Conservation (phyloP, 1,140 invertebrate species). For the Lithobius niger region DNA sequence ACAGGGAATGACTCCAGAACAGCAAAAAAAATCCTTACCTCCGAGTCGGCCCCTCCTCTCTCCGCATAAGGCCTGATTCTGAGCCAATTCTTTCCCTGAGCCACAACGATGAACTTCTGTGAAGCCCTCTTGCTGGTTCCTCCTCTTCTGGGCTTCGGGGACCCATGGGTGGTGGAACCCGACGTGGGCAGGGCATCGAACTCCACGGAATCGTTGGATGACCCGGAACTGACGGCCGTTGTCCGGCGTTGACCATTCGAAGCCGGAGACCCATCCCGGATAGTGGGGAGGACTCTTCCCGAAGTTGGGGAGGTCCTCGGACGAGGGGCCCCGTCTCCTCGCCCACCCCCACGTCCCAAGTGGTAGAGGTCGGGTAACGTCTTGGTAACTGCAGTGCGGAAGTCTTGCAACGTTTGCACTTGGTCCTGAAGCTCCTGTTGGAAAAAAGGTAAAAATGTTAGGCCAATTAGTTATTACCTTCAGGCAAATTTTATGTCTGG, state of each 20-base stretch:
- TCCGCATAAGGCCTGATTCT: neutral
- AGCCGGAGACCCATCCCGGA: neutral
- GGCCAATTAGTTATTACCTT: too few species aligned
- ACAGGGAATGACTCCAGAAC: too few species aligned
- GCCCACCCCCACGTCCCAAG: too few species aligned
- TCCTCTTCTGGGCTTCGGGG: neutral
- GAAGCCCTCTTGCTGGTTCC: neutral
- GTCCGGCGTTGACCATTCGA: neutral
- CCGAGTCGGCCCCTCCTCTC: neutral
- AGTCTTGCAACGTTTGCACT: slow-evolving; percentile 72
- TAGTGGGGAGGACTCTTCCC: neutral
- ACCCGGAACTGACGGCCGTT: neutral
- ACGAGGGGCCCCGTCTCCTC: too few species aligned
- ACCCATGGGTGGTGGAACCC: neutral
- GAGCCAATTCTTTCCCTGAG: slow-evolving; percentile 7
- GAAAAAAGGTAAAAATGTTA: slow-evolving; percentile 9
- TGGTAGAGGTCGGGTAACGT: slow-evolving; percentile 73
- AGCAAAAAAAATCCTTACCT: too few species aligned
- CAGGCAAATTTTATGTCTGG: too few species aligned
- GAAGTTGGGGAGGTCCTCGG: neutral
- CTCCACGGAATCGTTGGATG: neutral
- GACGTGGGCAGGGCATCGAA: neutral
- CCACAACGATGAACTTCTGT: slow-evolving; percentile 4
- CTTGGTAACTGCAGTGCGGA: slow-evolving; percentile 79
- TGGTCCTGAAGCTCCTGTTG: slow-evolving; percentile 72